Base-by-base conservation (phyloP, 2,113 vertebrate genomes). In the Neogobius melanostomus region DNA sequence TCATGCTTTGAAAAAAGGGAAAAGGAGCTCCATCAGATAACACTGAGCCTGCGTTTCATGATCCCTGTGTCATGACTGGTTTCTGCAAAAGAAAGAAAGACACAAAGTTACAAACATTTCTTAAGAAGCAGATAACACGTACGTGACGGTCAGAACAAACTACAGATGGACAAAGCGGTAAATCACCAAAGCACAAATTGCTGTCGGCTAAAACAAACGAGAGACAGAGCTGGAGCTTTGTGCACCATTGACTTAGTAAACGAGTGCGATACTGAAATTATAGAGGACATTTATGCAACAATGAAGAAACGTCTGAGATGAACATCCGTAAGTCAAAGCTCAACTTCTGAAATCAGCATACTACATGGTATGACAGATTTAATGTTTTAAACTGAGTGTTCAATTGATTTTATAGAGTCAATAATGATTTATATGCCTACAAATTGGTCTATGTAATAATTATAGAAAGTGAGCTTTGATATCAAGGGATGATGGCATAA, bases 41-140 rank as follows among this genome's bases (percentile, higher is more conserved):
- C 43, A 74, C 79, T 84, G 64, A 77, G 72, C 70, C 87, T 76
- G 57, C 82, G 89, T 84, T 72, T 91, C 76, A 90, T 3, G 65
- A 81, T 14, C 17, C 75, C 82, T 76, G 88, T 0, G 52, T 85
- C 90, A 83, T 85, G n/a, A 87, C 71, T n/a, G 79, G 83, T 66
- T 90, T 87, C 91, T 92, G 86, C 45, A 79, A 65, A 56, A 62
- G 11, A 62, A 14, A 14, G 12, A 53, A 16, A 53, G 52, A 53
- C 8, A 54, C 0, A 14, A 2, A 54, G 45, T 72, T 16, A 28
- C 15, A 15, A 36, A 36, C 21, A 15, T 70, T 44, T 0, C 61
- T 64, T 14, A 12, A 36, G 1, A 28, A 51, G 12, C 7, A 45
- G 15, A 81, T 67, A 75, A 79, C 21, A 60, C 28, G 3, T 36